A percentile compares a stretch with the other conserved stretches of the same genome.
Conservation (phyloP, 2,113 vertebrate species). For the Eira barbara region DNA sequence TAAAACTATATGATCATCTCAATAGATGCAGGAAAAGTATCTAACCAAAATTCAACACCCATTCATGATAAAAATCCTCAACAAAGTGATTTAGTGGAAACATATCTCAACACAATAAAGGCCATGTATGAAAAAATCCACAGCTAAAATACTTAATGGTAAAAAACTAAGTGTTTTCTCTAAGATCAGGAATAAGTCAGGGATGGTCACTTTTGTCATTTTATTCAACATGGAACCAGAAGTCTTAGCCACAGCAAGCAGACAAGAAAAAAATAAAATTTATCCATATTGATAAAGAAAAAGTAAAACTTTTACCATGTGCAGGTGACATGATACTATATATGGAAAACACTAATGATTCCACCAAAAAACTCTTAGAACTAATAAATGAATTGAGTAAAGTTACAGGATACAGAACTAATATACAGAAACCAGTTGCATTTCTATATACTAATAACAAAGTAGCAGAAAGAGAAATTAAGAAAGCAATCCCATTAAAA, state of each 20-base stretch:
- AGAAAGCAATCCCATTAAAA: background rate
- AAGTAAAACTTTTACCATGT: background rate
- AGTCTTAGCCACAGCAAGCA: background rate
- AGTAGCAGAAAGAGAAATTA: background rate
- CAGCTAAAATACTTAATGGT: background rate
- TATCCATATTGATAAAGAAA: background rate
- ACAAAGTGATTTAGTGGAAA: background rate
- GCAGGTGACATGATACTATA: background rate
- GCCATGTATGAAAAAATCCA: background rate
- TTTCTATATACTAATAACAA: background rate
- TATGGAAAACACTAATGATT: background rate
- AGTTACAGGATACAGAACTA: background rate
- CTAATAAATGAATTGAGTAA: background rate
- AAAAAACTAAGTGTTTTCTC: background rate
- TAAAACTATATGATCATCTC: background rate
- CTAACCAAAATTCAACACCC: background rate
- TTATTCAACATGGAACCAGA: background rate
- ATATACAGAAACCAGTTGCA: background rate
- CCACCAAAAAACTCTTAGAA: background rate
- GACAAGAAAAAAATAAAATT: background rate
- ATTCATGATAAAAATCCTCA: background rate
- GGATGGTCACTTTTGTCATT: background rate
- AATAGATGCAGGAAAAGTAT: background rate
- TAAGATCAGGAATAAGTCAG: background rate
- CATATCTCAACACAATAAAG: background rate